These are phyloP conservation scores for Carollia perspicillata DNA, from an alignment of 2,113 vertebrate genomes.

Conservation along the genomic window DNA sequence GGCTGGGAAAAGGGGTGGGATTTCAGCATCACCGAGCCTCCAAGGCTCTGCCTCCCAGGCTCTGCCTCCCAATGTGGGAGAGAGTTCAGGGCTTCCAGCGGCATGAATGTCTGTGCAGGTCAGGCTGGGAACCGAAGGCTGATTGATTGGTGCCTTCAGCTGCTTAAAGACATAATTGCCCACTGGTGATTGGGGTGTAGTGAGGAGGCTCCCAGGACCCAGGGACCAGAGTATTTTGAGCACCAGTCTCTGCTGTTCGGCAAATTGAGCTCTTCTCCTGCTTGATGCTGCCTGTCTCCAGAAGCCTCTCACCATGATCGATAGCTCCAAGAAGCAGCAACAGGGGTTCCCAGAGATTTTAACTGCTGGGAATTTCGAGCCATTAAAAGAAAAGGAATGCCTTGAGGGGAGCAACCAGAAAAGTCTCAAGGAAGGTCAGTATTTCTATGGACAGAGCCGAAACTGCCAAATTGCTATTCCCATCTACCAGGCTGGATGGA, in stretches of 20 bases:
- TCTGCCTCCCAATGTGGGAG: conserved; percentile 58
- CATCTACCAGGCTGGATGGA: background rate
- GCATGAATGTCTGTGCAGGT: conserved; percentile 46
- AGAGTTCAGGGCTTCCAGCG: conserved; percentile 48
- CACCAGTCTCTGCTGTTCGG: background rate
- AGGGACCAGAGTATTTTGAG: background rate
- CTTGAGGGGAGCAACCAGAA: conserved; percentile 85
- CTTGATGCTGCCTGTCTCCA: conserved; percentile 74
- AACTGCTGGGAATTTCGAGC: conserved; percentile 79
- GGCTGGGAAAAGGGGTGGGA: conserved; percentile 78
- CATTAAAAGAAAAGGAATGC: conserved; percentile 86
- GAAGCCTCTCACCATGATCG: conserved; percentile 85
- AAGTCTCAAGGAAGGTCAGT: conserved; percentile 89
- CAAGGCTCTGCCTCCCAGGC: conserved; percentile 63
- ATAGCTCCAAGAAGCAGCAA: conserved; percentile 87
- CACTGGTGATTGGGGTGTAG: background rate
- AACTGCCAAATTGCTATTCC: background rate
- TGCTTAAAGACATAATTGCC: conserved; percentile 21
- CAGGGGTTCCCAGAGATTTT: conserved; percentile 84
- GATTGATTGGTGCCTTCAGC: conserved; percentile 67
- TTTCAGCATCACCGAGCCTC: conserved; percentile 55
- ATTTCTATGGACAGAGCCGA: conserved; percentile 43
- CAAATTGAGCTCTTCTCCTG: background rate
- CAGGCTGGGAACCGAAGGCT: conserved; percentile 42
- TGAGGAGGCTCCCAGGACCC: background rate